Evolutionary conservation across 2,113 vertebrate species (phyloP).

Genomic region (Silurus meridionalis): DNA sequence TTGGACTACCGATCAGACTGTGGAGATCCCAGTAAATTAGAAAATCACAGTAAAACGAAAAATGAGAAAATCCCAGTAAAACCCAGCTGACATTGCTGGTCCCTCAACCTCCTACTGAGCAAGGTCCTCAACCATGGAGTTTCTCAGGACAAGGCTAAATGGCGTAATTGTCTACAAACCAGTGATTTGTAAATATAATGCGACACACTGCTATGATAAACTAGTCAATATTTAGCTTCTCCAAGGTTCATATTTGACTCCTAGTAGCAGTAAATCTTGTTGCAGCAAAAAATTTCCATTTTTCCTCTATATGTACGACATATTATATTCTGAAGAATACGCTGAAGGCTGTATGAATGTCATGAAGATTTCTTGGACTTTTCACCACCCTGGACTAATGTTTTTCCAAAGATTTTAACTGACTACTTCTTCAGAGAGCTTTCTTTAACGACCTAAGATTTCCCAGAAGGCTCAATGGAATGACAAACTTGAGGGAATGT

Average conservation of each 20-base stretch:
- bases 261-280: neutral
- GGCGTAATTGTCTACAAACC: neutral
- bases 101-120: no score
- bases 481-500: neutral
- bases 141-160: no score
- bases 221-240: neutral
- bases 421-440: no score
- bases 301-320: neutral
- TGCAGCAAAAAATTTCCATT: neutral
- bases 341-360: no score
- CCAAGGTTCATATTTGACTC: neutral
- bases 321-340: neutral
- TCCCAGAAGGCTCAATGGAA: neutral
- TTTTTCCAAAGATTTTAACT: neutral
- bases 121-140: no score
- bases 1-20: no score
- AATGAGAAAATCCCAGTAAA: no score
- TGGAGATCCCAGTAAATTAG: no score
- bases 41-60: no score
- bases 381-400: neutral
- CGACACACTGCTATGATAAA: neutral
- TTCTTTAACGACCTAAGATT: neutral
- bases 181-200: neutral
- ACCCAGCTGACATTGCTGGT: no score
- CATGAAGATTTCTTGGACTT: neutral